Evolutionary conservation across 2,797 vertebrate genomes (phyloP).

Genomic region (Dipus sagitta): DNA sequence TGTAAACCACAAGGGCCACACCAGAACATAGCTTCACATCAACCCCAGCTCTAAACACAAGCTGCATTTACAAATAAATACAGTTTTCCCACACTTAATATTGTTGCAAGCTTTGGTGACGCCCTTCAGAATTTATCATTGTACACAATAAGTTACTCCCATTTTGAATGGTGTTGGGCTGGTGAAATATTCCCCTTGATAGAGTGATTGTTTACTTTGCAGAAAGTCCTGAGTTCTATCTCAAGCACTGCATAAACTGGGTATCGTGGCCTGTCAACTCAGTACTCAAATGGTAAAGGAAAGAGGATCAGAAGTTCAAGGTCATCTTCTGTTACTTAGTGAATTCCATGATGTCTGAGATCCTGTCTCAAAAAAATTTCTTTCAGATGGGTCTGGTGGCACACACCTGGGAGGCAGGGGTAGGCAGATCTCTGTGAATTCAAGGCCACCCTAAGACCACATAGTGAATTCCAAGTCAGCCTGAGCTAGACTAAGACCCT

Average conservation of each 20-base stretch:
- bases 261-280: too few relatives aligned
- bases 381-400: too few relatives aligned
- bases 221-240: background rate
- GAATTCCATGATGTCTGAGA: background rate
- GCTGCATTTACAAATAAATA: background rate
- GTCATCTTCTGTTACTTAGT: background rate
- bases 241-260: too few relatives aligned
- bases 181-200: too few relatives aligned
- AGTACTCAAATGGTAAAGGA: too few relatives aligned
- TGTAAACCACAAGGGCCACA: background rate
- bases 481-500: too few relatives aligned
- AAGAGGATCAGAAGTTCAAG: background rate
- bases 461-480: too few relatives aligned
- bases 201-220: background rate
- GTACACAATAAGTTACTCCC: background rate
- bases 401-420: too few relatives aligned
- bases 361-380: background rate
- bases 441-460: too few relatives aligned
- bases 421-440: too few relatives aligned
- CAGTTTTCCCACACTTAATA: background rate
- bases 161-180: background rate
- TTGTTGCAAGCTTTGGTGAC: background rate
- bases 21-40: background rate
- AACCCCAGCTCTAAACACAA: background rate
- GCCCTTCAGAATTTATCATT: background rate